phyloP scores from a whole-genome alignment of 64 coral and sea anemone species.

The Hydrozoanthus tunicans region DNA sequence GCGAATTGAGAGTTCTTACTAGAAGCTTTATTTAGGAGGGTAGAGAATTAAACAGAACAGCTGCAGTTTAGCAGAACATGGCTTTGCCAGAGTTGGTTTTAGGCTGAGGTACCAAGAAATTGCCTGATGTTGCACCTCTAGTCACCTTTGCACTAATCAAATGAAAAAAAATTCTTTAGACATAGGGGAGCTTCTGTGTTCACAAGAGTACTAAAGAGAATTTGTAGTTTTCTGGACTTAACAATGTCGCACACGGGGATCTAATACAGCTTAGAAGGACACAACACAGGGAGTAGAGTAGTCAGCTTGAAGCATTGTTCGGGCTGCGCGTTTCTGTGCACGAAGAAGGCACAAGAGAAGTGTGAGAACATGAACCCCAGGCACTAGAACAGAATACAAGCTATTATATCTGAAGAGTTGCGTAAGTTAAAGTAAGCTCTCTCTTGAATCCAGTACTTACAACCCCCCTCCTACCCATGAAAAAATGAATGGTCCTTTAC shows the following conservation, averaged over 20 bases:
- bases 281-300: constrained; percentile 24
- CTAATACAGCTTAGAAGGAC: constrained; percentile 3
- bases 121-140: not conserved
- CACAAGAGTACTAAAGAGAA: not conserved
- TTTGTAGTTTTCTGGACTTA: not conserved
- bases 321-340: constrained; percentile 54
- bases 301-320: constrained; percentile 30
- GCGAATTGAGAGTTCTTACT: not conserved
- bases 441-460: too few relatives aligned
- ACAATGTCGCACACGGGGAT: not conserved
- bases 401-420: not conserved
- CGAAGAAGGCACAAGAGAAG: constrained; percentile 38
- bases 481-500: too few relatives aligned
- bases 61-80: not conserved
- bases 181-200: not conserved
- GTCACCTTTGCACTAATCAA: not conserved
- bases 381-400: constrained; percentile 47
- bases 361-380: constrained; percentile 46
- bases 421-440: too few relatives aligned
- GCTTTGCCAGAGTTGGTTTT: not conserved
- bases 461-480: too few relatives aligned
- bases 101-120: not conserved
- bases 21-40: not conserved
- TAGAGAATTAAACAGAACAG: not conserved
- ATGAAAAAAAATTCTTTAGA: too few relatives aligned